phyloP scores from a whole-genome alignment of 2,797 vertebrate genomes.

The Coccyzus lansbergi region DNA sequence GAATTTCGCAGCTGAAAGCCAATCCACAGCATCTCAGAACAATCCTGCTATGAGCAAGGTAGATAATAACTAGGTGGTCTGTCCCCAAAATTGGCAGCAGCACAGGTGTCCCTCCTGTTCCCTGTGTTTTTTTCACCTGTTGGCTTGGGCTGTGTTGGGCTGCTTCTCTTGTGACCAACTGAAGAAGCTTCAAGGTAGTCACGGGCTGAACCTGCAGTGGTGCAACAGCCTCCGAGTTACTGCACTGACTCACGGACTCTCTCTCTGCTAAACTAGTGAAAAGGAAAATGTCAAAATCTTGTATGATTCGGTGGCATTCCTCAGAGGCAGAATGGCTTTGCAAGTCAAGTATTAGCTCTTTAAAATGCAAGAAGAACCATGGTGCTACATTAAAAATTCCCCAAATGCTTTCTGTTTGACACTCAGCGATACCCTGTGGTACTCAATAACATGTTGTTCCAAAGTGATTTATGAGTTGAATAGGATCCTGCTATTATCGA shows the following conservation, averaged over 20 bases:
- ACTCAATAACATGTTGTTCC: neutral
- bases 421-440: neutral
- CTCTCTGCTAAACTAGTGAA: neutral
- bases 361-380: neutral
- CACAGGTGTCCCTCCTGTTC: neutral
- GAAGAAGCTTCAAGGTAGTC: neutral
- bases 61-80: no score
- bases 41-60: neutral
- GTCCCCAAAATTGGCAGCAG: neutral
- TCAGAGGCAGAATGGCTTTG: neutral
- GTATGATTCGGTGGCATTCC: neutral
- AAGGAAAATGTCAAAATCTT: neutral
- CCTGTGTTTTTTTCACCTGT: neutral
- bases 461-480: neutral
- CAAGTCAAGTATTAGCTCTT: neutral
- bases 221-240: neutral
- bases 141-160: fast-evolving
- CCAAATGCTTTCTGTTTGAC: neutral
- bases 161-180: fast-evolving
- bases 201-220: neutral
- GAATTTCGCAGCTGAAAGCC: neutral
- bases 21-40: neutral
- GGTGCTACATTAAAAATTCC: neutral
- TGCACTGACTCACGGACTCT: neutral
- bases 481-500: neutral